Evolutionary conservation across 2,113 vertebrate genomes (phyloP).

Genomic region (Salvelinus sp.): DNA sequence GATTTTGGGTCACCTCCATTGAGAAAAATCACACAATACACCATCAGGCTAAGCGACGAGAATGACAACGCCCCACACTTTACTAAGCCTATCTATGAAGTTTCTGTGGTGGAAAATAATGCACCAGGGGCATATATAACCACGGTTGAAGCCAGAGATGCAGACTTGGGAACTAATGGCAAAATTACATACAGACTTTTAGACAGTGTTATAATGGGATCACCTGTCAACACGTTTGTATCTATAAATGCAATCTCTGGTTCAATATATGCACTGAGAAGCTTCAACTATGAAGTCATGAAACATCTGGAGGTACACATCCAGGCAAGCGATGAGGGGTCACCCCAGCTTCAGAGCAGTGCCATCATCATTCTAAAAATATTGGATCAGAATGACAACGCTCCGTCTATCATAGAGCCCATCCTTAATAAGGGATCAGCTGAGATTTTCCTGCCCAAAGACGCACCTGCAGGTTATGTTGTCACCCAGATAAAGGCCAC

Average conservation of each 20-base stretch:
- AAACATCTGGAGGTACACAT: conserved; percentile 85
- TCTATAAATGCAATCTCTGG: conserved; percentile 88
- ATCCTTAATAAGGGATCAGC: conserved; percentile 84
- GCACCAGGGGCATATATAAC: conserved; percentile 86
- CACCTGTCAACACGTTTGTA: conserved; percentile 86
- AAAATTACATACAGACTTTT: conserved; percentile 85
- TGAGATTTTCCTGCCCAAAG: conserved; percentile 85
- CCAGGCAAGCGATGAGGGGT: conserved; percentile 88
- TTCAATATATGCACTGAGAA: conserved; percentile 88
- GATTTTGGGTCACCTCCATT: conserved; percentile 86
- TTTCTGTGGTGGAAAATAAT: conserved; percentile 86
- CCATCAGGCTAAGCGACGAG: conserved; percentile 84
- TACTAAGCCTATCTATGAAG: conserved; percentile 79
- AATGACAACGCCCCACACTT: conserved; percentile 91
- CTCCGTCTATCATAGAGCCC: conserved; percentile 83
- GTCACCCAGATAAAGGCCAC: conserved; percentile 87
- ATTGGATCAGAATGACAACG: conserved; percentile 93
- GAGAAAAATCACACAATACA: conserved; percentile 82
- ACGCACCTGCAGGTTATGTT: conserved; percentile 80
- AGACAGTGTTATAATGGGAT: conserved; percentile 80
- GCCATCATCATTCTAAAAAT: conserved; percentile 85
- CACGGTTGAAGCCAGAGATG: conserved; percentile 82
- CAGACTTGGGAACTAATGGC: conserved; percentile 84
- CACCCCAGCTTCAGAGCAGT: conserved; percentile 88
- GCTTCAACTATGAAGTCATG: conserved; percentile 91